Evolutionary conservation across 2,113 vertebrate genomes (phyloP).

Genomic region (Urocolius indicus): DNA sequence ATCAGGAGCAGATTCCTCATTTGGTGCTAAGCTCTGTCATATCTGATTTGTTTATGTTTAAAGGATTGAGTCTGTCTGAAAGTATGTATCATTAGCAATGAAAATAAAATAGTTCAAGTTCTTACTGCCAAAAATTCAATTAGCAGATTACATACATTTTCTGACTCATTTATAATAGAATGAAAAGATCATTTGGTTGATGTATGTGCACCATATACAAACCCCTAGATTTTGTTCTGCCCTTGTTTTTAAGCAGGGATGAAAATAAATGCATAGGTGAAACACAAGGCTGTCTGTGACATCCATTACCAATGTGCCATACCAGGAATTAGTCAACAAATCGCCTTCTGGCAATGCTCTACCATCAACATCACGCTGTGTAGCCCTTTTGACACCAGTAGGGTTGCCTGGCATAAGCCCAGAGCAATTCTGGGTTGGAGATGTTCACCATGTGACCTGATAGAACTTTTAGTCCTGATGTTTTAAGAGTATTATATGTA

Average conservation of each 20-base stretch:
- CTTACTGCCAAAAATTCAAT: not conserved
- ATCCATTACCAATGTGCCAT: not conserved
- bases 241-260: not conserved
- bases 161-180: not conserved
- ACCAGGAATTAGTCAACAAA: not conserved
- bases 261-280: not conserved
- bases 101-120: not conserved
- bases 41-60: not conserved
- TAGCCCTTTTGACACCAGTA: not conserved
- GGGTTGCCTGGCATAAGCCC: not conserved
- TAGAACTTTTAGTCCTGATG: not conserved
- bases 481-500: not conserved
- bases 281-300: not conserved
- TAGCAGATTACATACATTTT: not conserved
- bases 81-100: not conserved
- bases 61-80: not conserved
- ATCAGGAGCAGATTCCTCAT: not conserved
- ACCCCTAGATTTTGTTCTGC: not conserved
- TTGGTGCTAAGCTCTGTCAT: not conserved
- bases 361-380: not conserved
- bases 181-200: constrained; percentile 17
- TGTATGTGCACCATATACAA: not conserved
- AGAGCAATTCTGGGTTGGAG: not conserved
- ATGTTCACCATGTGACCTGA: not conserved
- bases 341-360: not conserved